phyloP scores from a whole-genome alignment of 2,888 invertebrate genomes.

The Hypsopygia costalis region DNA sequence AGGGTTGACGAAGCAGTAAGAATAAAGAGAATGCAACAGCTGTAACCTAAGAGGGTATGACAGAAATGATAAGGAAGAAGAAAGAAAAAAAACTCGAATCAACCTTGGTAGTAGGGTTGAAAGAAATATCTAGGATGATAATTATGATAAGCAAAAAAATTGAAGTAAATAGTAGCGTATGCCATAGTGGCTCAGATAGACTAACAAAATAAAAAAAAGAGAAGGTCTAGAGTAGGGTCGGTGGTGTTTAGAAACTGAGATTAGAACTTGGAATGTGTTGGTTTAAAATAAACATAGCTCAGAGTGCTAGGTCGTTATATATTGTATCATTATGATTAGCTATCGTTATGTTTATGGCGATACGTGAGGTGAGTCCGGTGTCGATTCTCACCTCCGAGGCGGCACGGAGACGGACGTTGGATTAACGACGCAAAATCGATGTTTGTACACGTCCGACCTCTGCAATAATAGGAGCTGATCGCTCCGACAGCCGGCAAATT shows the following conservation, averaged over 20 bases:
- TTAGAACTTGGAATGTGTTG: background rate
- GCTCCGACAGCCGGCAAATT: conserved; percentile 70
- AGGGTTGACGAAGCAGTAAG: no score
- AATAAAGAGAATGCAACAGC: no score
- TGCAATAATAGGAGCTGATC: conserved; percentile 75
- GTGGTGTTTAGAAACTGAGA: background rate
- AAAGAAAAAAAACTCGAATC: no score
- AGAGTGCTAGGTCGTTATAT: conserved; percentile 32
- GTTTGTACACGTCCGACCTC: conserved; percentile 80
- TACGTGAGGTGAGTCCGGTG: conserved; percentile 69
- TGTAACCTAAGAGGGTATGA: no score
- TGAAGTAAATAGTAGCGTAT: no score
- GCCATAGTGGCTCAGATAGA: no score
- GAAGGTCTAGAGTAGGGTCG: no score
- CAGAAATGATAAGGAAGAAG: no score
- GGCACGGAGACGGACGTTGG: conserved; percentile 42
- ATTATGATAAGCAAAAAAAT: no score
- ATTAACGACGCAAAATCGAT: conserved; percentile 77
- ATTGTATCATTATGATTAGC: conserved; percentile 61
- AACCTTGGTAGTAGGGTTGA: no score
- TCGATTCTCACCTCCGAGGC: conserved; percentile 58
- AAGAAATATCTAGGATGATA: no score
- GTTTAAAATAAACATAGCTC: conserved; percentile 21
- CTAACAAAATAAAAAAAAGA: background rate
- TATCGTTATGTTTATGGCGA: conserved; percentile 56